Evolutionary conservation across 2,888 invertebrate genomes (phyloP).

Genomic region (Hoplodrina ambigua): DNA sequence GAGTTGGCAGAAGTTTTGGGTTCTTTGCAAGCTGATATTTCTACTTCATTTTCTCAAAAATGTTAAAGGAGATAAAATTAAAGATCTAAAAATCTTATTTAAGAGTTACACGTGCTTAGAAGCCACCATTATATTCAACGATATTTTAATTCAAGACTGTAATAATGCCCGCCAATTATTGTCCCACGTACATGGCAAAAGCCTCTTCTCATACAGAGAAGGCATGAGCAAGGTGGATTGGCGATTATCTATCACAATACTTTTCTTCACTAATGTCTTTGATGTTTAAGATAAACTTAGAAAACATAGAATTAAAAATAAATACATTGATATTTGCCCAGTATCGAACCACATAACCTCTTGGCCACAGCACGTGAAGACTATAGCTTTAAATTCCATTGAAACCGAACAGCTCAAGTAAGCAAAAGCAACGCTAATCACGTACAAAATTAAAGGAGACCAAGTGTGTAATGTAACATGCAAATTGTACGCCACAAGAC

Average conservation of each 20-base stretch:
- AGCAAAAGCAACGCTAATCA: conserved; percentile 56
- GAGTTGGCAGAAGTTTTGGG: conserved; percentile 30
- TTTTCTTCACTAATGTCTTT: too few relatives aligned
- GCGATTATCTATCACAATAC: too few relatives aligned
- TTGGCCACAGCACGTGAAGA: neutral
- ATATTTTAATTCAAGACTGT: conserved; percentile 1
- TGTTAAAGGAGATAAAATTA: conserved; percentile 3
- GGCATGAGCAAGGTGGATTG: too few relatives aligned
- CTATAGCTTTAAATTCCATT: conserved; percentile 11
- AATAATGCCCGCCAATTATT: too few relatives aligned
- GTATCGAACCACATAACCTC: too few relatives aligned
- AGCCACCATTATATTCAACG: neutral
- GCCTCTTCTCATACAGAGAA: too few relatives aligned
- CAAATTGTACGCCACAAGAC: conserved; percentile 74
- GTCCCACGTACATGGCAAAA: too few relatives aligned
- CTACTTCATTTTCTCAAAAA: conserved; percentile 15
- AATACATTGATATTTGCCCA: too few relatives aligned
- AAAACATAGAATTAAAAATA: too few relatives aligned
- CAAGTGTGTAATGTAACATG: conserved; percentile 71
- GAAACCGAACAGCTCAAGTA: conserved; percentile 15
- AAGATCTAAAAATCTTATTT: neutral
- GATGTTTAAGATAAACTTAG: too few relatives aligned
- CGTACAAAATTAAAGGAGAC: conserved; percentile 67
- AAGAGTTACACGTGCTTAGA: neutral
- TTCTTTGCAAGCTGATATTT: conserved; percentile 17